Conservation (phyloP, 1,140 invertebrate species). For the Nomia melanderi region DNA sequence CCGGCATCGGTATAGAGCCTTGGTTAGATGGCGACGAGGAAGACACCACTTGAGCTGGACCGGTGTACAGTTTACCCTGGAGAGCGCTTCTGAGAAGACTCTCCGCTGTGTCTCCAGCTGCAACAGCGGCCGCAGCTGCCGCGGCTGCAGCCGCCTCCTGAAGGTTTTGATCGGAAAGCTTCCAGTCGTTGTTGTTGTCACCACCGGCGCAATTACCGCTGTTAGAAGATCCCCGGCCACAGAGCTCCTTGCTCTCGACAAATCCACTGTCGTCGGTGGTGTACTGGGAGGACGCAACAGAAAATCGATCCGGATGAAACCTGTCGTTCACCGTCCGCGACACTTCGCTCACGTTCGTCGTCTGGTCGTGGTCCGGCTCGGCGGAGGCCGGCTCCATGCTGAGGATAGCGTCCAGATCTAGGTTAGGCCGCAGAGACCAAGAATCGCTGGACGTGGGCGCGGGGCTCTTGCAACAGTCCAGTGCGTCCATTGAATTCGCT, state of each 20-base stretch:
- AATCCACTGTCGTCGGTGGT: constrained; percentile 87
- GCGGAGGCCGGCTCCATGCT: constrained; percentile 74
- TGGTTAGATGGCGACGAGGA: constrained; percentile 73
- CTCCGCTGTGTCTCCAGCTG: constrained; percentile 82
- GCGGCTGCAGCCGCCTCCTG: constrained; percentile 75
- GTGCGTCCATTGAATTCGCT: constrained; percentile 81
- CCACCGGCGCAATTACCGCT: constrained; percentile 79
- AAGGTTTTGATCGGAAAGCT: constrained; percentile 86
- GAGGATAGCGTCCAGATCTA: constrained; percentile 80
- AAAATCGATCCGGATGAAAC: constrained; percentile 71
- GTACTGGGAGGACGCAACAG: constrained; percentile 77
- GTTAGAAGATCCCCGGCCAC: constrained; percentile 66
- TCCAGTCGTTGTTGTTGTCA: constrained; percentile 91
- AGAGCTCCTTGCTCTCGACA: constrained; percentile 85
- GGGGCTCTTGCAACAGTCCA: constrained; percentile 79
- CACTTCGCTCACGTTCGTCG: constrained; percentile 56
- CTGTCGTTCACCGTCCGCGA: constrained; percentile 68
- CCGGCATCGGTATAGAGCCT: constrained; percentile 58
- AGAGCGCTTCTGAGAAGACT: constrained; percentile 90
- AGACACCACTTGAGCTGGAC: constrained; percentile 68
- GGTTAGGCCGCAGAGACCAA: constrained; percentile 74
- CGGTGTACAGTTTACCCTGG: constrained; percentile 84
- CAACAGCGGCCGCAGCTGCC: constrained; percentile 78
- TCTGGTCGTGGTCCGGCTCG: constrained; percentile 69
- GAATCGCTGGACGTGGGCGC: constrained; percentile 70